Base-by-base conservation (phyloP, 2,888 invertebrate genomes). In the Drosophila mercatorum region DNA sequence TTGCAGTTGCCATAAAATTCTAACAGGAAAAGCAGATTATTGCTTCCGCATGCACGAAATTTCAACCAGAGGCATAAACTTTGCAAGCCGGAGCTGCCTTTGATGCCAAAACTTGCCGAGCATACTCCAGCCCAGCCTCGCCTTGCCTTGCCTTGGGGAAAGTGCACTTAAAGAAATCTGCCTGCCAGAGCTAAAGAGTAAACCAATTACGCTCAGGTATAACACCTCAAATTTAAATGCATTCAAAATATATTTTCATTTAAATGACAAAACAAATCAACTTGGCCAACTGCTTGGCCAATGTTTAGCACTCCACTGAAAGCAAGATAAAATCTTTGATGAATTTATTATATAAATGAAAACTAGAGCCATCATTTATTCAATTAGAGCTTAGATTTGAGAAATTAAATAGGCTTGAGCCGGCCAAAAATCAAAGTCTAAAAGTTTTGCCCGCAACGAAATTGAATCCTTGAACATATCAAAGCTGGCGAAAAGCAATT, bases 11-110 rank as follows among this genome's bases (percentile, higher is more conserved):
- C 51, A 68, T 65, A 58, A 80, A 78, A 83, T 74, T 59, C 68
- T 73, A 71, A 74, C 66, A 74, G 72, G 77, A 79, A 78, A 76
- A 78, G 72, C 78, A 72, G 85, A 88, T 88, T 84, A 84, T 88
- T 88, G 78, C 85, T 76, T 80, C 78, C 85, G 76, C 73, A 67
- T 83, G 72, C 72, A 70, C 66, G 61, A 31, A 70, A 69, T 63
- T 69, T 72, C 44, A 44, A 58, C 68, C 66, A 73, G 41, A 56
- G 60, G 43, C 49, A 59, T 43, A 51, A 55, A 71, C 56, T 66
- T 66, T 49, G 0, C 28, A n/a, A 40, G 14, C 51, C 34, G 17
- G 17, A 5, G 34, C 34, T 34, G 14, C 41, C 66, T 66, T 61
- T 63, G 67, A 52, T 55, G 62, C 47, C 51, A 53, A 53, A 53